Percentiles rank a stretch among this genome's conserved stretches.
These are phyloP conservation scores for Passerina amoena DNA, from an alignment of 2,113 vertebrate genomes.

Conservation along the genomic window DNA sequence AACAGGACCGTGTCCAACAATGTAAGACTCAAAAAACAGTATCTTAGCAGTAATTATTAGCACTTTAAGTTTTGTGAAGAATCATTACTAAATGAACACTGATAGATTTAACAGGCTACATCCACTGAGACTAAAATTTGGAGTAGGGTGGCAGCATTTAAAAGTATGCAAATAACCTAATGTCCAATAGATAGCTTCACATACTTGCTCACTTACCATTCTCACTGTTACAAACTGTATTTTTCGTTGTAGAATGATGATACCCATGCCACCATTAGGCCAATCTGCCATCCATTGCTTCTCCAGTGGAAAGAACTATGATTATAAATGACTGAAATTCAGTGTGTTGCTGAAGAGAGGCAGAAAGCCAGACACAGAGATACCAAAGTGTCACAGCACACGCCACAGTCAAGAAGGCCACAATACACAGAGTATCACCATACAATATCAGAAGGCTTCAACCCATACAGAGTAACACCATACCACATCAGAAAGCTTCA, in stretches of 20 bases:
- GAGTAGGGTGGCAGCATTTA: background rate
- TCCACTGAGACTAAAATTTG: background rate
- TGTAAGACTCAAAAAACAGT: fast-evolving
- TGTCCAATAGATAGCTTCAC: background rate
- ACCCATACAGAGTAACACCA: background rate
- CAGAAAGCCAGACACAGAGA: background rate
- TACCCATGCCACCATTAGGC: background rate
- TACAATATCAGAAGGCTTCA: background rate
- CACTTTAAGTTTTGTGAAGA: background rate
- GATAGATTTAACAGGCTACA: background rate
- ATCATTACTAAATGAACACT: background rate
- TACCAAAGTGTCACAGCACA: background rate
- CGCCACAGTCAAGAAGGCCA: background rate
- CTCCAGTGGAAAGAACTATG: background rate
- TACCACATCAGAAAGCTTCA: background rate
- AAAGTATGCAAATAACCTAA: background rate
- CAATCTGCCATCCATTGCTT: background rate
- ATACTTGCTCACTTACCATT: background rate
- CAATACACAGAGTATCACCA: background rate
- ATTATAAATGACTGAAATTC: background rate
- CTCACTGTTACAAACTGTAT: background rate
- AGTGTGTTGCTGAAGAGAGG: background rate
- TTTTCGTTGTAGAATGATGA: background rate
- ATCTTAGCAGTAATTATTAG: background rate
- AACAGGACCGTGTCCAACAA: background rate